A percentile compares a stretch with the other conserved stretches of the same genome.
phyloP scores from a whole-genome alignment of 2,888 invertebrate species.

The Eretmocerus hayati region DNA sequence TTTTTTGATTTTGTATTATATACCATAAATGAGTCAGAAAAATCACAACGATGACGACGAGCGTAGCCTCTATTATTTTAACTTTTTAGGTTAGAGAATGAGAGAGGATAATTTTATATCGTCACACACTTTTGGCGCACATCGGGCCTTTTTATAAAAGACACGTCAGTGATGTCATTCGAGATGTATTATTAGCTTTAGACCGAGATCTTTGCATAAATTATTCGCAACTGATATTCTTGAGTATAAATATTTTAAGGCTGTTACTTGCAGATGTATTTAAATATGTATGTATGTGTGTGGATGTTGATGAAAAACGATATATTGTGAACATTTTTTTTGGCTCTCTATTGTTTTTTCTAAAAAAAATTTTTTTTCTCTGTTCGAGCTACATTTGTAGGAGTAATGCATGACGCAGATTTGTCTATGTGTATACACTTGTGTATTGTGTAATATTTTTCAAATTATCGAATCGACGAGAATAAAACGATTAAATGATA shows the following conservation, averaged over 20 bases:
- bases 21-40: too few species aligned
- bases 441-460: neutral
- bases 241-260: conserved; percentile 13
- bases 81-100: too few species aligned
- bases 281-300: neutral
- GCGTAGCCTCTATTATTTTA: too few species aligned
- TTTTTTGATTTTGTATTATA: too few species aligned
- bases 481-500: conserved; percentile 18
- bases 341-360: too few species aligned
- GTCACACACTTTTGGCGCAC: too few species aligned
- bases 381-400: neutral
- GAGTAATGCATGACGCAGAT: too few species aligned
- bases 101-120: too few species aligned
- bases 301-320: too few species aligned
- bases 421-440: neutral
- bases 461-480: conserved; percentile 13
- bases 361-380: too few species aligned
- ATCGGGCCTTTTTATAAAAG: neutral
- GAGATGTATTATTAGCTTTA: conserved; percentile 22
- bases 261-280: conserved; percentile 5
- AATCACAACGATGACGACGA: too few species aligned
- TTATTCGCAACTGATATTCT: conserved; percentile 2
- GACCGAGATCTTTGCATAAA: conserved; percentile 9
- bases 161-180: conserved; percentile 5
- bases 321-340: too few species aligned